These are phyloP conservation scores for Tethya wilhelma DNA, from an alignment of 37 sponge, comb jelly and placozoan genomes.

Conservation along the genomic window DNA sequence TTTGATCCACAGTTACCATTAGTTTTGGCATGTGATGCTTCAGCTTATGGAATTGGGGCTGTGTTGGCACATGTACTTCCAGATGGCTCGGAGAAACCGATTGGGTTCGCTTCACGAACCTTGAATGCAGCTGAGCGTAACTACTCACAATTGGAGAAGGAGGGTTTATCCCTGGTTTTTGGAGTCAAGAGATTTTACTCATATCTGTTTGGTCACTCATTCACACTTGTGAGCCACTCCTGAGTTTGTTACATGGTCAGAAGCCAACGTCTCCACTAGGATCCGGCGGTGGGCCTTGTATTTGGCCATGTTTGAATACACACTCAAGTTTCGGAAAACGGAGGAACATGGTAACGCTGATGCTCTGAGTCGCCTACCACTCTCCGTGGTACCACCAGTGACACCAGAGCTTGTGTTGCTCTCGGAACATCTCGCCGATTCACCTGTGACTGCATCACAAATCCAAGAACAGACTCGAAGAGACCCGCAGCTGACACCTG, in stretches of 20 bases:
- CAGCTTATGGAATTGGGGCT: too few relatives aligned
- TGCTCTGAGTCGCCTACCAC: constrained; percentile 23
- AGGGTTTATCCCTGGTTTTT: constrained; percentile 15
- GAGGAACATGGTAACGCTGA: constrained; percentile 23
- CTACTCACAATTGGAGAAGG: constrained; percentile 28
- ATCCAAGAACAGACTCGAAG: constrained; percentile 10
- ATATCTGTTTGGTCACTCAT: too few relatives aligned
- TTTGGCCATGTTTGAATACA: constrained; percentile 28
- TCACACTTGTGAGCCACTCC: too few relatives aligned
- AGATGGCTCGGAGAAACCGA: constrained; percentile 28
- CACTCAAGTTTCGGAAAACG: not conserved
- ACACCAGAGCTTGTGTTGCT: constrained; percentile 7
- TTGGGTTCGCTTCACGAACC: constrained; percentile 22
- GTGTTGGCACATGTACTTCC: not conserved
- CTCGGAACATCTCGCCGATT: not conserved
- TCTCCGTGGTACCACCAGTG: not conserved
- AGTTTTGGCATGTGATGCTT: not conserved
- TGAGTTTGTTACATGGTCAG: constrained; percentile 1
- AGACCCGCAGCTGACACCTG: constrained; percentile 13
- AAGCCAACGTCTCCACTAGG: constrained; percentile 19
- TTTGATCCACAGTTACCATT: constrained; percentile 16
- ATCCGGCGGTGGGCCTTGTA: constrained; percentile 19
- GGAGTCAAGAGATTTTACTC: constrained; percentile 14
- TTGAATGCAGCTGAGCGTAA: constrained; percentile 12
- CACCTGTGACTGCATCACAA: constrained; percentile 23